Conservation (phyloP, 2,113 vertebrate species). For the Phyllostomus hastatus region DNA sequence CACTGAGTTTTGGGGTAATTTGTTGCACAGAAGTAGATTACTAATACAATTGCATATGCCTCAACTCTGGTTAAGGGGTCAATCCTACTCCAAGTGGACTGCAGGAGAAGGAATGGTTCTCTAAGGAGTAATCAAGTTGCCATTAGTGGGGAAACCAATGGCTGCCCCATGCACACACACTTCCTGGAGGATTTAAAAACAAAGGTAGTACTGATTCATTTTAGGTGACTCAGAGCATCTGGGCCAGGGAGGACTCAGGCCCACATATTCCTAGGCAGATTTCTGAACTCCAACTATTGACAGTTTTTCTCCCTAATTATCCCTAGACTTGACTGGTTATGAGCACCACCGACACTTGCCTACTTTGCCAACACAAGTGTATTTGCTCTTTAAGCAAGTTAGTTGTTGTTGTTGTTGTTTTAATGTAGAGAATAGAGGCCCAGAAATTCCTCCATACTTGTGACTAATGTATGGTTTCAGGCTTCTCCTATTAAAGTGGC, state of each 20-base stretch:
- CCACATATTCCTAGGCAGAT: neutral
- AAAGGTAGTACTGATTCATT: neutral
- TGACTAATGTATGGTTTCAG: constrained; percentile 22
- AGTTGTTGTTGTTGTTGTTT: constrained; percentile 16
- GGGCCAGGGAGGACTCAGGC: neutral
- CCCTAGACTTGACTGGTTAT: neutral
- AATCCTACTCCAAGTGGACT: neutral
- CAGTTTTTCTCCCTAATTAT: neutral
- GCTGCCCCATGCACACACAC: neutral
- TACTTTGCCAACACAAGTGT: constrained; percentile 29
- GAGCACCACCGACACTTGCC: neutral
- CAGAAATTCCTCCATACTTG: neutral
- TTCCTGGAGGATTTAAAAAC: neutral
- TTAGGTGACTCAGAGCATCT: neutral
- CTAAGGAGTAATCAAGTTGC: neutral
- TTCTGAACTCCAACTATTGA: neutral
- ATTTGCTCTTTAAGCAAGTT: constrained; percentile 30
- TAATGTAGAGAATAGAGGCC: neutral
- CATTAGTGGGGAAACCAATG: neutral
- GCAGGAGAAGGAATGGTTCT: neutral
- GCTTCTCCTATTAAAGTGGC: neutral
- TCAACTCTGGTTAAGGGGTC: neutral
- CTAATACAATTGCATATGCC: neutral
- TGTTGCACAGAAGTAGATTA: neutral
- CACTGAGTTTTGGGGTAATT: neutral